Evolutionary conservation across 1,140 invertebrate genomes (phyloP).

Genomic region (Scaptomyza pallida): DNA sequence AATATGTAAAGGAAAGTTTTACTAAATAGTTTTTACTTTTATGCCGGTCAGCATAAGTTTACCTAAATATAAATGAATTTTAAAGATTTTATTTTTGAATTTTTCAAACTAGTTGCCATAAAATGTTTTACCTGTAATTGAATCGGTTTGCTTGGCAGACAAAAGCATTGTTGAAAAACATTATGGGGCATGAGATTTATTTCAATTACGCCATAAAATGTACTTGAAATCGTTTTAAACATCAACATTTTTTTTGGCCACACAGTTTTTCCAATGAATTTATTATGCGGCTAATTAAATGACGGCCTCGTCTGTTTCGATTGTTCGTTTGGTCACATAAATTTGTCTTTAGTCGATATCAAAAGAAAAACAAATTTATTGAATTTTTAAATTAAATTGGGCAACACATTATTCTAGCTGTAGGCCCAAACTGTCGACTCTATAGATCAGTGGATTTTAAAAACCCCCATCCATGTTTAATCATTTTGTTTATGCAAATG

Average conservation of each 20-base stretch:
- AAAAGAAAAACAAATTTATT: conserved; percentile 53
- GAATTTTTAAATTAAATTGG: conserved; percentile 62
- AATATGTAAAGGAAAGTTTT: no score
- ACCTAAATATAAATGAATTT: neutral
- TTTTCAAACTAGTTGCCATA: neutral
- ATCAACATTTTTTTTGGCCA: conserved; percentile 30
- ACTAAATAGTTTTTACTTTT: no score
- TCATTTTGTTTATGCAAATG: conserved; percentile 18
- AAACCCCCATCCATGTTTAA: neutral
- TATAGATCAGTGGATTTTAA: neutral
- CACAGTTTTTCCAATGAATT: conserved; percentile 41
- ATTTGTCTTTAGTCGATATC: conserved; percentile 51
- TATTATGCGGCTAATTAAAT: conserved; percentile 48
- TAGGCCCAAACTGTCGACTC: conserved; percentile 16
- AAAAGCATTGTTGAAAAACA: conserved; percentile 42
- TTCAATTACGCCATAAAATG: conserved; percentile 70
- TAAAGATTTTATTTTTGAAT: neutral
- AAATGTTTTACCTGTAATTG: conserved; percentile 19
- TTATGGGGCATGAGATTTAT: conserved; percentile 36
- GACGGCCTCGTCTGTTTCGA: conserved; percentile 9
- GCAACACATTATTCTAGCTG: conserved; percentile 54
- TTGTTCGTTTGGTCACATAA: conserved; percentile 27
- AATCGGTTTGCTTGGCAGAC: neutral
- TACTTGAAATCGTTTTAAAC: conserved; percentile 70
- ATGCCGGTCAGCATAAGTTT: no score